These are phyloP conservation scores for Gerris lacustris DNA, from an alignment of 2,888 invertebrate genomes.

Conservation along the genomic window DNA sequence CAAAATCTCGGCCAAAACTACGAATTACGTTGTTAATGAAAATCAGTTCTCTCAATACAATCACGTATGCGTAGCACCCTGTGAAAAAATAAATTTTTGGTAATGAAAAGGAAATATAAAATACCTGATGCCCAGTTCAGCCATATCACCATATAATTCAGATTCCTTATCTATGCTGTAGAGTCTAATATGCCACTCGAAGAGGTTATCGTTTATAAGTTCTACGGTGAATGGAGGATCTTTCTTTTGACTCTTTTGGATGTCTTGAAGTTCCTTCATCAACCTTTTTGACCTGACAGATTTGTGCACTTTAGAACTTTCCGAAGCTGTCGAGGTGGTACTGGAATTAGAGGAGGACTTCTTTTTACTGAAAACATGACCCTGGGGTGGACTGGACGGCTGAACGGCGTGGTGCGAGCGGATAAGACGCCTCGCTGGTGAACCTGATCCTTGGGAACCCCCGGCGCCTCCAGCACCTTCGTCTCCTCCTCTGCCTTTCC, in stretches of 20 bases:
- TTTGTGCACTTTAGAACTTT: conserved; percentile 40
- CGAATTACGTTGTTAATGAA: no score
- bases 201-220: conserved; percentile 71
- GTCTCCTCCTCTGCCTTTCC: conserved; percentile 40
- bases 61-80: no score
- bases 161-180: conserved; percentile 73
- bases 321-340: neutral
- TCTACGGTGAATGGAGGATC: conserved; percentile 69
- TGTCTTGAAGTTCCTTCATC: conserved; percentile 75
- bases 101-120: neutral
- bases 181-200: conserved; percentile 76
- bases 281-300: conserved; percentile 61
- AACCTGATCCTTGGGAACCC: conserved; percentile 30
- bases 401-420: conserved; percentile 27
- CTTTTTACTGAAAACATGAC: conserved; percentile 17
- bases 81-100: no score
- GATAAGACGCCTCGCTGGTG: conserved; percentile 46
- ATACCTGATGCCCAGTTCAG: conserved; percentile 52
- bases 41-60: no score
- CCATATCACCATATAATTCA: conserved; percentile 68
- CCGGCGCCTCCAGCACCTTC: conserved; percentile 24
- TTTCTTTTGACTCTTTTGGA: conserved; percentile 57
- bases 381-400: conserved; percentile 27
- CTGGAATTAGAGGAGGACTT: conserved; percentile 14
- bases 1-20: no score